Evolutionary conservation across 2,113 vertebrate species (phyloP).

Genomic region (Melospiza melodia): DNA sequence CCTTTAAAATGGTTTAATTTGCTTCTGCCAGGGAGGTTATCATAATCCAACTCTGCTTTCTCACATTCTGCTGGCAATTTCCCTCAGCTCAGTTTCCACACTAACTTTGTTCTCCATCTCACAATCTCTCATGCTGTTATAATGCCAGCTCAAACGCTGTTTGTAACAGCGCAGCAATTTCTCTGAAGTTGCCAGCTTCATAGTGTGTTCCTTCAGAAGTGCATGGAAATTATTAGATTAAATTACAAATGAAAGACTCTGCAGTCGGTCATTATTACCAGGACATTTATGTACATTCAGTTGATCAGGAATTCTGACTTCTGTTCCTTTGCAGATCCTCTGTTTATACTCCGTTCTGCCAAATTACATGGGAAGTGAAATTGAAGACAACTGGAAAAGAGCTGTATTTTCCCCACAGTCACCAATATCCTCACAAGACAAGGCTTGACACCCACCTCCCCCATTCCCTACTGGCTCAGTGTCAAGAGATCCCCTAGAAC

Average conservation of each 20-base stretch:
- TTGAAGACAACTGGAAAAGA: neutral
- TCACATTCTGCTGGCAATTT: constrained; percentile 28
- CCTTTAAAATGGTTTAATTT: constrained; percentile 46
- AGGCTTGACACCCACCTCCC: neutral
- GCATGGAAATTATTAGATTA: constrained; percentile 77
- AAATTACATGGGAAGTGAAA: neutral
- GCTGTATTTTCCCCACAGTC: neutral
- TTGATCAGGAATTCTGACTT: constrained; percentile 27
- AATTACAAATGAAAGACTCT: constrained; percentile 72
- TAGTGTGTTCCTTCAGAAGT: constrained; percentile 59
- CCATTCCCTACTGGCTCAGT: neutral
- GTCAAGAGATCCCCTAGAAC: neutral
- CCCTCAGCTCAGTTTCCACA: constrained; percentile 38
- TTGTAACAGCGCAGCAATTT: constrained; percentile 62
- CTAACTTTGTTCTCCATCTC: constrained; percentile 56
- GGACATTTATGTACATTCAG: constrained; percentile 24
- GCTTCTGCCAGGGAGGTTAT: constrained; percentile 59
- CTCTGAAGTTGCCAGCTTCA: constrained; percentile 62
- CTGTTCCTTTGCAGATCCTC: neutral
- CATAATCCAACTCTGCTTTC: constrained; percentile 45
- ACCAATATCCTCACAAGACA: neutral
- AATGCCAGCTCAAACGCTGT: constrained; percentile 68
- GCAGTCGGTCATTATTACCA: constrained; percentile 54
- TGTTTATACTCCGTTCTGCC: neutral
- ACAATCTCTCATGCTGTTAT: constrained; percentile 60